Percentiles rank a stretch among this genome's conserved stretches.
Conservation (phyloP, 2,113 vertebrate species). For the Heteronetta atricapilla region DNA sequence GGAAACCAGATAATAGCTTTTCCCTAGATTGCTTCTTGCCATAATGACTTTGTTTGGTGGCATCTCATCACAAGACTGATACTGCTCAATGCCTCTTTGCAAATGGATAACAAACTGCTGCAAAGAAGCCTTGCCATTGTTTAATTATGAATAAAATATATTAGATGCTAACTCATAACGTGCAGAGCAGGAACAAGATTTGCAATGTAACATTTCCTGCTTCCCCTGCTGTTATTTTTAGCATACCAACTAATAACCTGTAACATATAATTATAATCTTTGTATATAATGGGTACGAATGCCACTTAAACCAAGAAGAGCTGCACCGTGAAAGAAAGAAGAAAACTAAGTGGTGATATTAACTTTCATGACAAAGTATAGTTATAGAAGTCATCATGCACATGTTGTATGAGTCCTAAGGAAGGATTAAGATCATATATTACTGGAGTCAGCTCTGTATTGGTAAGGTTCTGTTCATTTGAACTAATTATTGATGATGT, state of each 20-base stretch:
- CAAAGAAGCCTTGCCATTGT: not conserved
- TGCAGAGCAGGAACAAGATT: not conserved
- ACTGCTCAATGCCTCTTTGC: not conserved
- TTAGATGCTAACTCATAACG: not conserved
- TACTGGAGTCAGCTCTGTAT: not conserved
- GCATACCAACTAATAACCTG: not conserved
- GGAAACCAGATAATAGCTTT: conserved; percentile 22
- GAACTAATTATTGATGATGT: not conserved
- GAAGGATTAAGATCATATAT: not conserved
- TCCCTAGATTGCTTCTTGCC: conserved; percentile 4
- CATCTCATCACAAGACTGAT: conserved; percentile 9
- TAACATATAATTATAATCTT: not conserved
- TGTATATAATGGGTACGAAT: not conserved
- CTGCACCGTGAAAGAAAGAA: not conserved
- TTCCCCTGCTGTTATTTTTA: not conserved
- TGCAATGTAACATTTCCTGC: not conserved
- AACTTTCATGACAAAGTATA: not conserved
- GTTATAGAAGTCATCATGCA: not conserved
- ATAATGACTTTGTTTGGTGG: conserved; percentile 43
- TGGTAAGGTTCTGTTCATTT: not conserved
- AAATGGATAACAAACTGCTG: conserved; percentile 2
- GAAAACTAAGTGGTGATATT: not conserved
- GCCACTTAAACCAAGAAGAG: not conserved
- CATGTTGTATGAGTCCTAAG: not conserved
- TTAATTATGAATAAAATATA: conserved; percentile 30